Evolutionary conservation across 2,797 vertebrate genomes (phyloP).

Genomic region (Urocyon cinereoargenteus): DNA sequence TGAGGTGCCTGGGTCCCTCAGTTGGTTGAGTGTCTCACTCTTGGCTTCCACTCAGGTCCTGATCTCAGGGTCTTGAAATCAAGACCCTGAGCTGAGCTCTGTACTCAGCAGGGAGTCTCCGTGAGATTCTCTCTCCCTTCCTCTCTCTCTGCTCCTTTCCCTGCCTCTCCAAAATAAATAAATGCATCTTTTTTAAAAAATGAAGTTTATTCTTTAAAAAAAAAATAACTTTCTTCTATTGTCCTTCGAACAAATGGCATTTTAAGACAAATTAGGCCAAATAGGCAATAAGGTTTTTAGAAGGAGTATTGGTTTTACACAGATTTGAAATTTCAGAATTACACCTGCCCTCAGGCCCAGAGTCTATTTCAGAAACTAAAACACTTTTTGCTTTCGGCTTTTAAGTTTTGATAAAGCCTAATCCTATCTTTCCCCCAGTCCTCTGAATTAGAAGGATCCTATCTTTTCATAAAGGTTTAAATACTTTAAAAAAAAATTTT

Average conservation of each 20-base stretch:
- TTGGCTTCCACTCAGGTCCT: not conserved
- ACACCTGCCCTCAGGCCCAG: not conserved
- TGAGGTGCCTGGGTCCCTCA: not conserved
- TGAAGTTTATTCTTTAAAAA: not conserved
- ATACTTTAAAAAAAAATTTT: not conserved
- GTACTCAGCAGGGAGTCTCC: not conserved
- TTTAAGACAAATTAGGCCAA: not conserved
- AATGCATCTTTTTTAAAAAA: not conserved
- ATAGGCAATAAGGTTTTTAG: not conserved
- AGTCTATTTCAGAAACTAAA: slow-evolving; percentile 39
- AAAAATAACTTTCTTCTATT: not conserved
- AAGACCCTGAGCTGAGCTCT: not conserved
- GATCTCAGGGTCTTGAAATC: not conserved
- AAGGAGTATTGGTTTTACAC: not conserved
- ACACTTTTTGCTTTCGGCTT: not conserved
- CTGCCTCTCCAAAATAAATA: not conserved
- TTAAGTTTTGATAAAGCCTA: not conserved
- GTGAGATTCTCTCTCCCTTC: not conserved
- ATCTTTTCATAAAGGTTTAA: slow-evolving; percentile 14
- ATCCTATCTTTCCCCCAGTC: not conserved
- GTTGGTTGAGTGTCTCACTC: fast-evolving
- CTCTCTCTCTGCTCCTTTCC: not conserved
- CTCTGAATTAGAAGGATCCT: not conserved
- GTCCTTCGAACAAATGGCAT: slow-evolving; percentile 17
- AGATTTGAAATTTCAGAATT: slow-evolving; percentile 59